phyloP scores from a whole-genome alignment of 1,140 invertebrate genomes.

The Euura lappo region DNA sequence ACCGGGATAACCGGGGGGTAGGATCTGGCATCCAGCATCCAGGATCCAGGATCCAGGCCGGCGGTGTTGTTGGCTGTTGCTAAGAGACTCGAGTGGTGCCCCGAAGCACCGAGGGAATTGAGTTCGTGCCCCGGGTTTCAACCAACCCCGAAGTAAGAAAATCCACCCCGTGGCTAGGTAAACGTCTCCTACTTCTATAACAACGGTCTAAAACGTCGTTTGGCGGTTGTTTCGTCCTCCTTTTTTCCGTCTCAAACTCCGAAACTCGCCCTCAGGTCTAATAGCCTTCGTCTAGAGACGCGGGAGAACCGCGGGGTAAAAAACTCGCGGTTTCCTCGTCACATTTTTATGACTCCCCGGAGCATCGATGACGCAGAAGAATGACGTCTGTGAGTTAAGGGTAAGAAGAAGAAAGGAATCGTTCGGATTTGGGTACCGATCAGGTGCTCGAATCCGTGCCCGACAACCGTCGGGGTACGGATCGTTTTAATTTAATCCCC shows the following conservation, averaged over 20 bases:
- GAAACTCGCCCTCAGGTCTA: background rate
- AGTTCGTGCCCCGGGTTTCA: slow-evolving; percentile 3
- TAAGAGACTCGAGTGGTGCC: background rate
- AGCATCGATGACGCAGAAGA: too few relatives aligned
- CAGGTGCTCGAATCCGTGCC: too few relatives aligned
- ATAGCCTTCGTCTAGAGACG: background rate
- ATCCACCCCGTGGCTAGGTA: background rate
- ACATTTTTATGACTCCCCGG: background rate
- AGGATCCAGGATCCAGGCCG: background rate
- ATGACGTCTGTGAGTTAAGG: too few relatives aligned
- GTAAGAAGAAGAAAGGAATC: too few relatives aligned
- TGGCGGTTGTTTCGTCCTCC: background rate
- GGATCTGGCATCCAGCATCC: too few relatives aligned
- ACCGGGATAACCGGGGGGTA: too few relatives aligned
- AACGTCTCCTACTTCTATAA: background rate
- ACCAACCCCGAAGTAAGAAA: background rate
- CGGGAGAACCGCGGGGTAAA: background rate
- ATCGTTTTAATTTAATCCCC: background rate
- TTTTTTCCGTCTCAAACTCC: background rate
- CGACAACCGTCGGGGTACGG: background rate
- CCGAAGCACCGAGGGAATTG: slow-evolving; percentile 1
- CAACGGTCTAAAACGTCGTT: background rate
- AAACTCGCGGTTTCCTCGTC: background rate
- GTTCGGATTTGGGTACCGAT: too few relatives aligned
- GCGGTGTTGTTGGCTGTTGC: background rate